Conservation (phyloP, 1,140 invertebrate species). For the Caenorhabditis remanei region DNA sequence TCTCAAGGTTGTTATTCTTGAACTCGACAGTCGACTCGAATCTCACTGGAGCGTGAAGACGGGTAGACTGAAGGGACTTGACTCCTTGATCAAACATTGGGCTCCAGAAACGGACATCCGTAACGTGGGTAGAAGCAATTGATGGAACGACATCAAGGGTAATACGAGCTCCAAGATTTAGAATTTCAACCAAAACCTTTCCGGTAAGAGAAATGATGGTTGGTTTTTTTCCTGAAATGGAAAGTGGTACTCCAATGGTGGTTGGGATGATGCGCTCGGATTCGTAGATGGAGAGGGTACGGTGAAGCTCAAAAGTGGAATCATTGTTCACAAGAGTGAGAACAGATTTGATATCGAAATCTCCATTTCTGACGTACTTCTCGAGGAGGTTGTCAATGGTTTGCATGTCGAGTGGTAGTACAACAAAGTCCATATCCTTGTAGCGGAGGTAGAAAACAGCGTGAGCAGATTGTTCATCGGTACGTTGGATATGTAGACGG, state of each 20-base stretch:
- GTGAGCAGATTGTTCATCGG: conserved; percentile 49
- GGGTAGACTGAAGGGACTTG: conserved; percentile 60
- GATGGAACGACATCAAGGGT: conserved; percentile 58
- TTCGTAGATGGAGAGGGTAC: conserved; percentile 60
- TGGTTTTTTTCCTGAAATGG: conserved; percentile 61
- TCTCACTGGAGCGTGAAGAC: conserved; percentile 62
- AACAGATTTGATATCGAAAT: conserved; percentile 55
- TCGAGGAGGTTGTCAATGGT: conserved; percentile 59
- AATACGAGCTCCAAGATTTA: conserved; percentile 52
- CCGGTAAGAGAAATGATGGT: conserved; percentile 60
- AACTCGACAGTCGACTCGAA: conserved; percentile 41
- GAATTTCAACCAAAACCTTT: conserved; percentile 20
- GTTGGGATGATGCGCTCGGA: conserved; percentile 65
- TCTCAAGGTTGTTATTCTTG: conserved; percentile 55
- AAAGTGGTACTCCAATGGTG: conserved; percentile 67
- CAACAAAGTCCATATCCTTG: conserved; percentile 65
- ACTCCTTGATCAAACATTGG: conserved; percentile 66
- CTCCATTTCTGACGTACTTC: conserved; percentile 65
- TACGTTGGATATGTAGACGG: conserved; percentile 56
- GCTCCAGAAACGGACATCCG: conserved; percentile 53
- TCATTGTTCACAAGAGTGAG: conserved; percentile 51
- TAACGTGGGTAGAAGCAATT: conserved; percentile 64
- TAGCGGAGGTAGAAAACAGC: conserved; percentile 66
- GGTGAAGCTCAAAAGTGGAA: conserved; percentile 44
- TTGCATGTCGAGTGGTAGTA: conserved; percentile 61